Conservation (phyloP, 2,113 vertebrate species). For the Typhlomys cinereus region DNA sequence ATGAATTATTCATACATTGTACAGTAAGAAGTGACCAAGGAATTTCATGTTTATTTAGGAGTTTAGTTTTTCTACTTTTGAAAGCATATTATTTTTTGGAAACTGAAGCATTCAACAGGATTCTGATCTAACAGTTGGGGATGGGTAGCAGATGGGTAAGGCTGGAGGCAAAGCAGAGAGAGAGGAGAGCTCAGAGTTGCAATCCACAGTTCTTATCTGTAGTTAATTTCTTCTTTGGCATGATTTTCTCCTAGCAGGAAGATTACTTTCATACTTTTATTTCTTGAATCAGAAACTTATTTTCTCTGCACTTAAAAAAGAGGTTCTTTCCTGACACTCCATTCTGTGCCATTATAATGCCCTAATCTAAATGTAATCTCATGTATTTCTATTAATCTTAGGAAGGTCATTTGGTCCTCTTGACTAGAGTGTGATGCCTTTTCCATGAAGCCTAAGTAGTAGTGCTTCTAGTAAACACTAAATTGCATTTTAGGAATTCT, state of each 20-base stretch:
- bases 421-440: background rate
- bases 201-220: background rate
- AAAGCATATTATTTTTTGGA: background rate
- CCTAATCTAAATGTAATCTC: slow-evolving; percentile 46
- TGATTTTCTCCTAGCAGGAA: slow-evolving; percentile 37
- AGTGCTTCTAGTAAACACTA: background rate
- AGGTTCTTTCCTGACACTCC: background rate
- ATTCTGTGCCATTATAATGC: background rate
- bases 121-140: background rate
- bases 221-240: slow-evolving; percentile 37
- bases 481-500: background rate
- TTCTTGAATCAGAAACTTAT: slow-evolving; percentile 23
- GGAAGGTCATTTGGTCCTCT: background rate
- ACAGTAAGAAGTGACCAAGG: slow-evolving; percentile 1
- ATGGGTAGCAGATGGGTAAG: too few relatives aligned
- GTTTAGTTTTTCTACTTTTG: background rate
- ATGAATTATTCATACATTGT: background rate
- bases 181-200: background rate
- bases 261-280: slow-evolving; percentile 38
- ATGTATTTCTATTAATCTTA: background rate
- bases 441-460: background rate
- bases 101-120: background rate
- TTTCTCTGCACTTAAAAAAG: slow-evolving; percentile 35
- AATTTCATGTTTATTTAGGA: slow-evolving; percentile 1
- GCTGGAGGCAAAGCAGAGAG: background rate